Evolutionary conservation across 2,797 vertebrate genomes (phyloP).

Genomic region (Cichlasoma orientale): DNA sequence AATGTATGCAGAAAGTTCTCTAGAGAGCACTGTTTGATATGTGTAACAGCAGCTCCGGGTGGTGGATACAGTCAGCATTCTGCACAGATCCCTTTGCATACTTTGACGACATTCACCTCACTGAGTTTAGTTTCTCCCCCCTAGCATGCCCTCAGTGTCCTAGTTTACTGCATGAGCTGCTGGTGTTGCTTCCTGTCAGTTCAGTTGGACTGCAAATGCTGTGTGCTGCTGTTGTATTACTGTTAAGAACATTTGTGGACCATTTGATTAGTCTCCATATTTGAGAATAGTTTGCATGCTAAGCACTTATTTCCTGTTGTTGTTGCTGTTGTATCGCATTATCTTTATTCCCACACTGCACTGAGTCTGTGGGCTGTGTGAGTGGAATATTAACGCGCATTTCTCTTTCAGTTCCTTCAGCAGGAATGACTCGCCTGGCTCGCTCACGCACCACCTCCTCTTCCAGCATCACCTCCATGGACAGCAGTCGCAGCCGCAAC

Average conservation of each 20-base stretch:
- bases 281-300: slow-evolving; percentile 69
- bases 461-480: slow-evolving; percentile 91
- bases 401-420: slow-evolving; percentile 86
- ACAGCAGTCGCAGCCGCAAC: slow-evolving; percentile 88
- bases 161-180: slow-evolving; percentile 71
- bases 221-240: background rate
- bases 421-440: slow-evolving; percentile 91
- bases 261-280: slow-evolving; percentile 22
- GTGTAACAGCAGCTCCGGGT: slow-evolving; percentile 4
- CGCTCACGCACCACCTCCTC: slow-evolving; percentile 94
- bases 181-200: slow-evolving; percentile 46
- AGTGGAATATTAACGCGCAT: slow-evolving; percentile 41
- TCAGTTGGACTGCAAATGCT: slow-evolving; percentile 26
- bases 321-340: background rate
- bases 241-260: slow-evolving; percentile 9
- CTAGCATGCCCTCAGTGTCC: slow-evolving; percentile 60
- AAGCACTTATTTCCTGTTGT: slow-evolving; percentile 11
- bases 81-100: slow-evolving; percentile 52
- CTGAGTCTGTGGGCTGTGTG: background rate
- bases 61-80: background rate
- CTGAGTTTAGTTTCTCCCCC: slow-evolving; percentile 27
- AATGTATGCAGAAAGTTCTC: slow-evolving; percentile 59
- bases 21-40: slow-evolving; percentile 15
- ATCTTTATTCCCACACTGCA: slow-evolving; percentile 10
- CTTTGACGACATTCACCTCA: slow-evolving; percentile 56